Conservation (phyloP, 2,888 invertebrate genomes). For the Diploptera punctata region DNA sequence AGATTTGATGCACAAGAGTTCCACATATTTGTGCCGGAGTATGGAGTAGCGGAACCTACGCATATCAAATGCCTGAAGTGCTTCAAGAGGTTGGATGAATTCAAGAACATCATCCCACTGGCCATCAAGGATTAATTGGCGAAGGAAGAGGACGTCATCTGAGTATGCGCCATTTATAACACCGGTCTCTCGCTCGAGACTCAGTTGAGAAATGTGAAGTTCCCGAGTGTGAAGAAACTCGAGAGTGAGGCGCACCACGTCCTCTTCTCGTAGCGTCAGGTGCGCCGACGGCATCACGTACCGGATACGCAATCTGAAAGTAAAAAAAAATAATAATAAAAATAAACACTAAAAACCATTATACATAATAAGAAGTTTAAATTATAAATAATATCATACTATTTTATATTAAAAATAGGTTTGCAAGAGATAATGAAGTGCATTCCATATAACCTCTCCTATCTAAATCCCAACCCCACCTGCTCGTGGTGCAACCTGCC, state of each 20-base stretch:
- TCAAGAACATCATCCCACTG: slow-evolving; percentile 98
- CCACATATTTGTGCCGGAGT: slow-evolving; percentile 91
- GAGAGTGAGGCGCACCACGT: slow-evolving; percentile 82
- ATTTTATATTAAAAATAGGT: too few species aligned
- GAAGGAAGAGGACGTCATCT: slow-evolving; percentile 91
- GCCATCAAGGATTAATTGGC: slow-evolving; percentile 94
- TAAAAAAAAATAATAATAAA: too few species aligned
- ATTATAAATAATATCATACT: too few species aligned
- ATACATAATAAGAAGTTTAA: too few species aligned
- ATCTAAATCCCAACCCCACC: too few species aligned
- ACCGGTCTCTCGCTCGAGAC: slow-evolving; percentile 93
- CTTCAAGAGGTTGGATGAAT: slow-evolving; percentile 92
- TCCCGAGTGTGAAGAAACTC: slow-evolving; percentile 90
- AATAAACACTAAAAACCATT: too few species aligned
- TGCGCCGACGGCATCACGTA: slow-evolving; percentile 82
- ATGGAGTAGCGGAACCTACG: slow-evolving; percentile 87
- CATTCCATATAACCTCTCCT: too few species aligned
- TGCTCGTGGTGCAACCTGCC: too few species aligned
- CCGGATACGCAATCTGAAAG: slow-evolving; percentile 49
- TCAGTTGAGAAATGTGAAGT: slow-evolving; percentile 89
- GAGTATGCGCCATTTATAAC: slow-evolving; percentile 93
- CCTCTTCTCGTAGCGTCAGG: slow-evolving; percentile 85
- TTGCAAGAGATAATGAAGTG: too few species aligned
- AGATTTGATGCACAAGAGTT: slow-evolving; percentile 92
- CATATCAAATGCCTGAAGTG: slow-evolving; percentile 78